Percentiles rank a stretch among this genome's conserved stretches.
Evolutionary conservation across 2,888 invertebrate species (phyloP).

Genomic region (Netelia melanura): DNA sequence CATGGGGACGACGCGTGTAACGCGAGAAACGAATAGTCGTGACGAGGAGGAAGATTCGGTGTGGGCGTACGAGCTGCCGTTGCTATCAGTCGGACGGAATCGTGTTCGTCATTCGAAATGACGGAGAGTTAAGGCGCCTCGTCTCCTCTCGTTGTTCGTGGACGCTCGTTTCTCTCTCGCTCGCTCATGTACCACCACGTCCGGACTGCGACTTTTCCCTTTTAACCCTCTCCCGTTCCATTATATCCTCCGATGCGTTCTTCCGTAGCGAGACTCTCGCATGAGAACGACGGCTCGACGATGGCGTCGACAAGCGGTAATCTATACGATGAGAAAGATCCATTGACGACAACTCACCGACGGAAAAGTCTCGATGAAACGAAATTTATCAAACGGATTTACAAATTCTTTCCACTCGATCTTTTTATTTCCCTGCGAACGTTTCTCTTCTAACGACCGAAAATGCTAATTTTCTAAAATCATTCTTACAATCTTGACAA

Average conservation of each 20-base stretch:
- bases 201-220: constrained; percentile 17
- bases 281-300: constrained; percentile 12
- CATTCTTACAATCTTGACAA: too few species aligned
- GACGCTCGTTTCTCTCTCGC: not conserved
- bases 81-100: constrained; percentile 69
- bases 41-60: constrained; percentile 61
- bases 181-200: constrained; percentile 46
- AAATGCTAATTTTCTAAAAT: too few species aligned
- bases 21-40: constrained; percentile 69
- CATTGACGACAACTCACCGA: constrained; percentile 42
- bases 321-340: constrained; percentile 13
- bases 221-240: constrained; percentile 11
- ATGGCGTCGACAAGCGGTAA: constrained; percentile 36
- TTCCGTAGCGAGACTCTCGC: constrained; percentile 36
- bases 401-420: not conserved
- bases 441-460: too few species aligned
- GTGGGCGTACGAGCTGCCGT: constrained; percentile 68
- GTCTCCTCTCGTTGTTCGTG: constrained; percentile 55
- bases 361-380: constrained; percentile 6
- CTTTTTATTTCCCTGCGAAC: not conserved
- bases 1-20: constrained; percentile 65
- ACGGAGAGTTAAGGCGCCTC: constrained; percentile 71
- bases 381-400: not conserved
- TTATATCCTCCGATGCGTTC: constrained; percentile 27
- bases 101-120: constrained; percentile 74